These are phyloP conservation scores for Centropyge bicolor DNA, from an alignment of 2,797 vertebrate species.

Conservation along the genomic window DNA sequence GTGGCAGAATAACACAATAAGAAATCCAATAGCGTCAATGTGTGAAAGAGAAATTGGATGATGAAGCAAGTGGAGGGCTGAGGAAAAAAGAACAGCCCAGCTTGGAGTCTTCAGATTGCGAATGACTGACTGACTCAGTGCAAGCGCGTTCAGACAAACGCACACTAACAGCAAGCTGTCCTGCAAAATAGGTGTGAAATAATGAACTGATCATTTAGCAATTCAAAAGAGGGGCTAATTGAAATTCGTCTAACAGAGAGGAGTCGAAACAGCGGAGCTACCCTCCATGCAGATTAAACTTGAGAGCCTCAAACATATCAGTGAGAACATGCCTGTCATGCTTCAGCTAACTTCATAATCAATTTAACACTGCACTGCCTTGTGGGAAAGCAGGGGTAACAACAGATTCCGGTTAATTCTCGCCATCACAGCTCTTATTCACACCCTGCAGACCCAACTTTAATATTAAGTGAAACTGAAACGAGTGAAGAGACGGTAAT, in stretches of 20 bases:
- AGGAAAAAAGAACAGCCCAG: constrained; percentile 34
- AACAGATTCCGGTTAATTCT: constrained; percentile 34
- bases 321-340: constrained; percentile 30
- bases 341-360: constrained; percentile 45
- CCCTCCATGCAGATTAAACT: constrained; percentile 8
- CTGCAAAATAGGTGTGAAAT: constrained; percentile 46
- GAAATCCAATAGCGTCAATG: constrained; percentile 51
- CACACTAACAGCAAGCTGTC: constrained; percentile 32
- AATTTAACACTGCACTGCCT: constrained; percentile 43
- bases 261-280: constrained; percentile 31
- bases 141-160: constrained; percentile 27
- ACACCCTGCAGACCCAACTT: constrained; percentile 10
- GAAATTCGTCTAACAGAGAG: constrained; percentile 26
- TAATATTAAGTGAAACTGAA: constrained; percentile 7
- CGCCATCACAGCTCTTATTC: constrained; percentile 4
- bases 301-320: constrained; percentile 34
- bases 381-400: constrained; percentile 34
- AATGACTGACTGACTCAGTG: constrained; percentile 49
- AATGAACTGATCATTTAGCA: constrained; percentile 46
- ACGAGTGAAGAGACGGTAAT: background rate
- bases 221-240: constrained; percentile 36
- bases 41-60: constrained; percentile 61
- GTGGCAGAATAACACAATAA: constrained; percentile 58
- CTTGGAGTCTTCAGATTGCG: constrained; percentile 35
- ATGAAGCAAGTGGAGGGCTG: constrained; percentile 43